Evolutionary conservation across 2,888 invertebrate species (phyloP).

Genomic region (Cryptocheilus praepositus): DNA sequence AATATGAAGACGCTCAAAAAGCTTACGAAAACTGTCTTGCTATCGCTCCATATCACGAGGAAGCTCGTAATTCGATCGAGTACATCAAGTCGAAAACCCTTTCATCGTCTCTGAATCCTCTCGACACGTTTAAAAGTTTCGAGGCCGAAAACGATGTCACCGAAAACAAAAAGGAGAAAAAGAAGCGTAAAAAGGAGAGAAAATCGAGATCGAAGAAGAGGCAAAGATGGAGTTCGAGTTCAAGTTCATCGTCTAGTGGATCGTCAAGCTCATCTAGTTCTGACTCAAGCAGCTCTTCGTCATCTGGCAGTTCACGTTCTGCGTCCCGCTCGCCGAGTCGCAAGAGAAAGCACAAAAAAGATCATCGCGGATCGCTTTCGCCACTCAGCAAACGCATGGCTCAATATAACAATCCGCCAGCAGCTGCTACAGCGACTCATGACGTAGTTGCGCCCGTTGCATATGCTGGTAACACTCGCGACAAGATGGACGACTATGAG

Average conservation of each 20-base stretch:
- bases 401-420: conserved; percentile 85
- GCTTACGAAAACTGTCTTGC: conserved; percentile 89
- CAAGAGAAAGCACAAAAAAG: conserved; percentile 74
- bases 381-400: conserved; percentile 91
- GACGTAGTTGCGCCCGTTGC: conserved; percentile 76
- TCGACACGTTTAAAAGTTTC: conserved; percentile 69
- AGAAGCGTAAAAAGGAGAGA: conserved; percentile 74
- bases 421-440: conserved; percentile 74
- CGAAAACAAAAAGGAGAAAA: conserved; percentile 73
- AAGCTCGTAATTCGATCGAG: conserved; percentile 89
- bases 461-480: conserved; percentile 72
- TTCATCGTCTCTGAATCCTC: conserved; percentile 59
- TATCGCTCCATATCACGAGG: conserved; percentile 90
- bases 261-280: conserved; percentile 80
- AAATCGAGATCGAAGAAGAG: conserved; percentile 73
- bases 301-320: conserved; percentile 71
- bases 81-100: conserved; percentile 83
- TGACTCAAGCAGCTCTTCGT: conserved; percentile 78
- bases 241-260: conserved; percentile 82
- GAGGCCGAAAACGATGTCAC: conserved; percentile 67
- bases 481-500: conserved; percentile 79
- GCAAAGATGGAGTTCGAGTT: conserved; percentile 77
- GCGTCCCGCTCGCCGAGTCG: conserved; percentile 67
- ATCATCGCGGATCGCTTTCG: conserved; percentile 84
- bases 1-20: conserved; percentile 88